Base-by-base conservation (phyloP, 2,888 invertebrate genomes). In the Agrochola circellaris region DNA sequence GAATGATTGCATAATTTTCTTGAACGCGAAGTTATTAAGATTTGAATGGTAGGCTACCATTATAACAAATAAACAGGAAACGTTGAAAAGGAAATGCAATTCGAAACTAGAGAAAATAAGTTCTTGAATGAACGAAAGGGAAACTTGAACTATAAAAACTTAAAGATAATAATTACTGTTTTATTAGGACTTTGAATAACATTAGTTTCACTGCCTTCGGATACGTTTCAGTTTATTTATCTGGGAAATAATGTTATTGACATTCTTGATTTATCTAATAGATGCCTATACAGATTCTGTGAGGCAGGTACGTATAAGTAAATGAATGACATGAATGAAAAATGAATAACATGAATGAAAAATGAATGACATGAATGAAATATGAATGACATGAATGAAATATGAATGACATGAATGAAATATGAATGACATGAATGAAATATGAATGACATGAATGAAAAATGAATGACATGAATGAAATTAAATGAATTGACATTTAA, bases 21-120 rank as follows among this genome's bases (percentile, higher is more conserved):
- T 62, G 81, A 62, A 75, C 65, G 72, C 13, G 72, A 56, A 72
- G 61, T 80, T 68, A 26, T 61, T 68, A 15, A 84, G 69, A 82
- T 84, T 82, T 76, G 76, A 81, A 84, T 70, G 65, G 61, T 73
- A 34, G 72, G 11, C 69, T 48, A 69, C 72, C 58, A 84, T 70
- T 75, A 75, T 81, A 75, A 75, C 85, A 72, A 84, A 81, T 81
- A 75, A 82, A 84, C 75, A 81, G 85, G 85, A 82, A 82, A 75
- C 2, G 42, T 65, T 51, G 11, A 20, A 61, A 74, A 54, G 84
- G 75, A 80, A 82, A 72, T 72, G 72, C 73, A 15, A 69, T 75
- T 80, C 13, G 69, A 80, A 72, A 60, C 72, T 23, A 11, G 45
- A 75, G 71, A 69, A 79, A 82, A 72, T 84, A 72, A 60, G 2